phyloP scores from a whole-genome alignment of 2,888 invertebrate species.

The Erannis defoliaria region DNA sequence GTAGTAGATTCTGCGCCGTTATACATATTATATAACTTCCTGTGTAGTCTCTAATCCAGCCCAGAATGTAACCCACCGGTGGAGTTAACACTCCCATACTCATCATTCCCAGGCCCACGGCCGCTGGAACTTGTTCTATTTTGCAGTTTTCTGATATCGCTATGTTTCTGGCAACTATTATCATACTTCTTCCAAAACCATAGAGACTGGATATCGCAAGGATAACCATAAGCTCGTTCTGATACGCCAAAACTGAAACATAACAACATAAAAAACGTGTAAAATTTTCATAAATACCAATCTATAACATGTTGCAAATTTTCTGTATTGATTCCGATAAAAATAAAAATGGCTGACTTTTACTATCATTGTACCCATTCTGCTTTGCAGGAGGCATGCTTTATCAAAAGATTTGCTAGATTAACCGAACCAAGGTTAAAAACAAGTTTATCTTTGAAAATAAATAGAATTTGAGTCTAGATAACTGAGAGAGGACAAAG shows the following conservation, averaged over 20 bases:
- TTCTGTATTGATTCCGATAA: no score
- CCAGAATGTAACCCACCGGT: conserved; percentile 88
- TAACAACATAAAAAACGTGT: conserved; percentile 1
- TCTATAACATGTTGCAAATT: no score
- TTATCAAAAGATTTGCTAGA: conserved; percentile 10
- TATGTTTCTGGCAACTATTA: conserved; percentile 91
- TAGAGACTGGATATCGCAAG: conserved; percentile 86
- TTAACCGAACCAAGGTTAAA: conserved; percentile 13
- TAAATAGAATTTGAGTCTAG: conserved; percentile 10
- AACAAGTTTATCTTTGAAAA: conserved; percentile 18
- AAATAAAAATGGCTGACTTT: not conserved
- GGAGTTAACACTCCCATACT: conserved; percentile 90
- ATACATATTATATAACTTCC: conserved; percentile 88
- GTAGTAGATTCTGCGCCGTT: conserved; percentile 87
- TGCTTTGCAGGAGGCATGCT: conserved; percentile 21
- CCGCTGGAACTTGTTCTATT: conserved; percentile 87
- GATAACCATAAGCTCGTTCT: conserved; percentile 82
- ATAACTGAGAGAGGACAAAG: conserved; percentile 25
- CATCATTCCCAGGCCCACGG: conserved; percentile 91
- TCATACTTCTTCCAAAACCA: conserved; percentile 91
- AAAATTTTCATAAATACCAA: no score
- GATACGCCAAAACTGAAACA: conserved; percentile 88
- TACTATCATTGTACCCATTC: not conserved
- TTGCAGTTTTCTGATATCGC: conserved; percentile 89
- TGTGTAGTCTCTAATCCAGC: conserved; percentile 89